Percentiles rank a stretch among this genome's conserved stretches.
These are phyloP conservation scores for Pipra filicauda DNA, from an alignment of 2,113 vertebrate species.

Conservation along the genomic window DNA sequence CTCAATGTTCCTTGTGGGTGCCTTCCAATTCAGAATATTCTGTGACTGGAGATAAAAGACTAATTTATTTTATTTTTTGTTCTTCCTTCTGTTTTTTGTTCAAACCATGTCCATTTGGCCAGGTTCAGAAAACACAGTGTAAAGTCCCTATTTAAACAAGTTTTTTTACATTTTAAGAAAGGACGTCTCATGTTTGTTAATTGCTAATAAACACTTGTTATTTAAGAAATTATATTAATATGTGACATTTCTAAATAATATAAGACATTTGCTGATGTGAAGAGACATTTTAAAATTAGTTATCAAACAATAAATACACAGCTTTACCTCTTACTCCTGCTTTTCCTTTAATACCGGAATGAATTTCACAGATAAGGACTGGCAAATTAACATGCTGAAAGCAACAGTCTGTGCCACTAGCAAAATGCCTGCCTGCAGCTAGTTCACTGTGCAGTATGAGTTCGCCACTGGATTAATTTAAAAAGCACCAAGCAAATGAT, in stretches of 20 bases:
- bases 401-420: neutral
- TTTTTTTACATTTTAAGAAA: neutral
- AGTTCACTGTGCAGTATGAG: neutral
- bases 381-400: neutral
- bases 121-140: neutral
- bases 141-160: neutral
- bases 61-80: no score
- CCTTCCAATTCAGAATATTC: neutral
- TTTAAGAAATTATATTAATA: neutral
- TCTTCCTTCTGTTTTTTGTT: neutral
- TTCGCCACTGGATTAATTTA: neutral
- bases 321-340: neutral
- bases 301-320: neutral
- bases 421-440: neutral
- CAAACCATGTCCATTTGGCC: neutral
- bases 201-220: neutral
- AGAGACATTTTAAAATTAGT: neutral
- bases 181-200: neutral
- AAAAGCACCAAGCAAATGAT: neutral
- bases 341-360: neutral
- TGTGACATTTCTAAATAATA: neutral
- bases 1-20: neutral
- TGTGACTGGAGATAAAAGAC: fast-evolving
- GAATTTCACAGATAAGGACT: neutral
- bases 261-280: neutral